These are phyloP conservation scores for Meteorus colon DNA, from an alignment of 2,888 invertebrate genomes.

Conservation along the genomic window DNA sequence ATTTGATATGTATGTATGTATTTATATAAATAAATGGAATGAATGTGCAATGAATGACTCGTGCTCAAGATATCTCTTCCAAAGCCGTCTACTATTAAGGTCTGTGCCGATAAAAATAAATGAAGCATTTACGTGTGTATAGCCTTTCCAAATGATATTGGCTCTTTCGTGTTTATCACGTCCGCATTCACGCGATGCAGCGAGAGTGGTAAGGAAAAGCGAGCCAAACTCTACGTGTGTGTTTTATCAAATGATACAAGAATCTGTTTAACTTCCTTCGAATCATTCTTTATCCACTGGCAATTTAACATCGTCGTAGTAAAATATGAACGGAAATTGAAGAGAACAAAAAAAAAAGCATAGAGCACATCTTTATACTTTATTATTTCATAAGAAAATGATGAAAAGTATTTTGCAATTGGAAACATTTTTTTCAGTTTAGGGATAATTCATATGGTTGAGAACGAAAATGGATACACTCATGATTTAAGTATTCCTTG, in stretches of 20 bases:
- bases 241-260: conserved; percentile 11
- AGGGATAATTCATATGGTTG: too few relatives aligned
- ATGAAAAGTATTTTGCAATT: too few relatives aligned
- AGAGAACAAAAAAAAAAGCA: too few relatives aligned
- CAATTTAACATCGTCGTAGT: background rate
- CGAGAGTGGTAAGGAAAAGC: background rate
- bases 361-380: too few relatives aligned
- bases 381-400: too few relatives aligned
- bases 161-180: conserved; percentile 27
- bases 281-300: background rate
- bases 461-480: too few relatives aligned
- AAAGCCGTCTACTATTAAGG: conserved; percentile 15
- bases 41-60: conserved; percentile 26
- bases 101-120: conserved; percentile 39
- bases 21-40: conserved; percentile 5
- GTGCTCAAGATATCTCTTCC: background rate
- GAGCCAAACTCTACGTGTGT: conserved; percentile 8
- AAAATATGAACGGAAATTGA: too few relatives aligned
- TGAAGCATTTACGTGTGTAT: conserved; percentile 33
- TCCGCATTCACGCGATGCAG: conserved; percentile 2
- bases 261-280: background rate
- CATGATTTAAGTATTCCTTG: too few relatives aligned
- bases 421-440: too few relatives aligned
- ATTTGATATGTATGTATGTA: background rate
- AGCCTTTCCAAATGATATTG: conserved; percentile 28